Base-by-base conservation (phyloP, 2,113 vertebrate species). In the Podocnemis expansa region DNA sequence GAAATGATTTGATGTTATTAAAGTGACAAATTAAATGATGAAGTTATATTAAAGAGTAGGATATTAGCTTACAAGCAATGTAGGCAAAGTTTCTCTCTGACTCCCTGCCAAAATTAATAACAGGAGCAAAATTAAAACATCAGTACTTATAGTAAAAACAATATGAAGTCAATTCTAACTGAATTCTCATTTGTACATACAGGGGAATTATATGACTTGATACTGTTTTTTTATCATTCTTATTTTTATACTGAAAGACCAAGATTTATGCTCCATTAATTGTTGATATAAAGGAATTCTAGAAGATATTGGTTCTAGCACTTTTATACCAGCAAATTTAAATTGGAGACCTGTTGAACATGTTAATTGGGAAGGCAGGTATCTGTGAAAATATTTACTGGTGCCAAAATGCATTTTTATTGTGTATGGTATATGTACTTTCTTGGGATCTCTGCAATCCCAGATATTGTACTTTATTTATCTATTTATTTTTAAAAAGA, bases 1-100 rank as follows among this genome's bases (percentile, higher is more conserved):
- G 95, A 93, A 97, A 93, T 93, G 91, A 95, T 97, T 97, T 97
- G 94, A 96, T 97, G 97, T 94, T 95, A 92, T 47, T 70, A 90
- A 82, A 96, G 86, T 94, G 94, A 94, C 95, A 96, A 95, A 93
- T 82, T 89, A 92, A 90, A 96, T 96, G 90, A 97, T 93, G 92
- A 93, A 93, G 93, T 94, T 90, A 91, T 92, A 95, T 97, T 96
- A 97, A 96, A 96, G 89, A 88, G 45, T 89, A 93, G 82, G 95
- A 78, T 76, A 93, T 93, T 93, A 93, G 96, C 96, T 94, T 80
- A 84, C 63, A 84, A 94, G 95, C 97, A 67, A 93, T 84, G 82
- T 73, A 93, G 80, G 88, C 82, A 94, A 63, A 83, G 87, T 90
- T 91, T 96, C 89, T 97, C 97, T 97, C 96, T 94, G 87, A 47